Conservation (phyloP, 2,113 vertebrate species). For the Mionectes macconnelli region DNA sequence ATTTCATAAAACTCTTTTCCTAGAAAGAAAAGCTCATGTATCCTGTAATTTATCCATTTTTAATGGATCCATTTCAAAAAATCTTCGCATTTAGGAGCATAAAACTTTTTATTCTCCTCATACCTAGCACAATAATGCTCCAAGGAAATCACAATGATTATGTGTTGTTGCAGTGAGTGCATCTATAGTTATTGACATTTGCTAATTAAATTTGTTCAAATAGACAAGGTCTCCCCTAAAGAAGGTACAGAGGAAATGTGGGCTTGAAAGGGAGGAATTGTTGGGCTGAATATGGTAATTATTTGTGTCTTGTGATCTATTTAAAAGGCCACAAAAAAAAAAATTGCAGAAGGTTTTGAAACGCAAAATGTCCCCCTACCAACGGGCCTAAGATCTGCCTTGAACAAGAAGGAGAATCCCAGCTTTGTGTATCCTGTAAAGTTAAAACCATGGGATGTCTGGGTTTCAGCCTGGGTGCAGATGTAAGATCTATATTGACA, state of each 20-base stretch:
- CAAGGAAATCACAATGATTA: background rate
- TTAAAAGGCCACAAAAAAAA: background rate
- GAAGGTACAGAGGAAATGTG: background rate
- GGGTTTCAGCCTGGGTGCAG: background rate
- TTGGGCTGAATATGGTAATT: background rate
- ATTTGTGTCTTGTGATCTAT: background rate
- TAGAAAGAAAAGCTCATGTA: background rate
- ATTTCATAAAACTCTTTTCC: background rate
- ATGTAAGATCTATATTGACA: background rate
- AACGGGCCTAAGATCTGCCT: background rate
- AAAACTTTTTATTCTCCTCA: background rate
- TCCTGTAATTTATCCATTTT: background rate
- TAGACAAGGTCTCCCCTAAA: background rate
- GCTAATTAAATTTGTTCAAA: conserved; percentile 48
- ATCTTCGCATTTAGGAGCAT: background rate
- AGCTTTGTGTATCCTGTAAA: background rate
- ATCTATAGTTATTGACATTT: conserved; percentile 33
- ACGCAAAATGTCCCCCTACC: background rate
- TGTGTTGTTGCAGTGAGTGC: background rate
- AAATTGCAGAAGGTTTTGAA: background rate
- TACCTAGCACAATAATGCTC: background rate
- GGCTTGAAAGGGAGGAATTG: background rate
- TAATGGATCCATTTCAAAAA: background rate
- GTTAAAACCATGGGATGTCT: background rate
- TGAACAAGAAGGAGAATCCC: background rate